Percentiles rank a stretch among this genome's conserved stretches.
Evolutionary conservation across 2,113 vertebrate species (phyloP).

Genomic region (Reinhardtius hippoglossoides): DNA sequence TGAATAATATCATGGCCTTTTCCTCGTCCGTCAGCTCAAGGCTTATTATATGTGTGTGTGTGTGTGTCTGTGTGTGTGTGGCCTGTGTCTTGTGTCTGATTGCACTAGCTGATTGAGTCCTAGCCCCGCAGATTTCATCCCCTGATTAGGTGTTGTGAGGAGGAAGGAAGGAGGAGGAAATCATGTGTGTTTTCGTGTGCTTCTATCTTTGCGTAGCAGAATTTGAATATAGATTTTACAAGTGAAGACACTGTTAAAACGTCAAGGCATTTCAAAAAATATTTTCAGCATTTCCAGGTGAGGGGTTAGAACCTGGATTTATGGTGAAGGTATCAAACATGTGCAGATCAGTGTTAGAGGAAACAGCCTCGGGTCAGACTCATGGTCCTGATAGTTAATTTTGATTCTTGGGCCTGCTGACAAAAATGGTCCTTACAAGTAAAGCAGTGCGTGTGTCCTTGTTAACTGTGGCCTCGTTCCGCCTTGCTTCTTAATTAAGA

Average conservation of each 20-base stretch:
- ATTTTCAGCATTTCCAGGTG: not conserved
- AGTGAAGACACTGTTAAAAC: not conserved
- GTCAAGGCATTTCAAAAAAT: not conserved
- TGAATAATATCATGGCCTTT: conserved; percentile 78
- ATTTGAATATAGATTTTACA: no score
- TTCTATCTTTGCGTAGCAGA: not conserved
- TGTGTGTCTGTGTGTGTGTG: conserved; percentile 55
- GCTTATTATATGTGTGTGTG: conserved; percentile 66
- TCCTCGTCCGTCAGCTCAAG: conserved; percentile 62
- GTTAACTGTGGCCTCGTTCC: conserved; percentile 77
- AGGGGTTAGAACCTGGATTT: not conserved
- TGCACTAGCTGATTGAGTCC: conserved; percentile 76
- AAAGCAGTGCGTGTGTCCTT: conserved; percentile 63
- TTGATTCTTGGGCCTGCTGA: conserved; percentile 8
- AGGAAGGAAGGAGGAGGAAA: conserved; percentile 37
- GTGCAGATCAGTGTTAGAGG: conserved; percentile 6
- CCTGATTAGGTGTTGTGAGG: conserved; percentile 76
- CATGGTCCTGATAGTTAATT: conserved; percentile 19
- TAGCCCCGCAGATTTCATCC: conserved; percentile 66
- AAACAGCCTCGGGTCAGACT: not conserved
- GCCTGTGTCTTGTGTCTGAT: conserved; percentile 70
- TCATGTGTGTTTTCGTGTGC: not conserved
- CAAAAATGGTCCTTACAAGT: conserved; percentile 38
- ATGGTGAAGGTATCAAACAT: not conserved
- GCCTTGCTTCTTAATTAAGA: conserved; percentile 79